These are phyloP conservation scores for Clarias laeviceps DNA, from an alignment of 2,797 vertebrate genomes.

Conservation along the genomic window DNA sequence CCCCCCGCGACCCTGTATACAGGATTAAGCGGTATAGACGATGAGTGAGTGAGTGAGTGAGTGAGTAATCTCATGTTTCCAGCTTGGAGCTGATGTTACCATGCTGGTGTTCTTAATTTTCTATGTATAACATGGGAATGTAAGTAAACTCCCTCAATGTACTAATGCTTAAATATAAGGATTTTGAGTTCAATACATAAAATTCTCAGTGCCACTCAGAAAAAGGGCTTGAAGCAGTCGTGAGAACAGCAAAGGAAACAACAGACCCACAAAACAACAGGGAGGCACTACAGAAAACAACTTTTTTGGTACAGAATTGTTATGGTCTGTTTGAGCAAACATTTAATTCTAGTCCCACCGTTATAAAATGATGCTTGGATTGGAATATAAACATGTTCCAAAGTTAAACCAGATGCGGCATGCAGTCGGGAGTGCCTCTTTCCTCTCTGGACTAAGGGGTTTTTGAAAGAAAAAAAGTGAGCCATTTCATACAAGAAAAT, in stretches of 20 bases:
- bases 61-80: background rate
- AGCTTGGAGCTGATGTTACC: background rate
- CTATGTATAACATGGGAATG: background rate
- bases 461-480: slow-evolving; percentile 49
- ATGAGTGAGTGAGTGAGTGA: no score
- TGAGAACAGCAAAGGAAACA: slow-evolving; percentile 39
- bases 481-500: slow-evolving; percentile 72
- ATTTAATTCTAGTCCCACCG: slow-evolving; percentile 77
- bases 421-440: slow-evolving; percentile 62
- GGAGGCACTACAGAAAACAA: slow-evolving; percentile 55
- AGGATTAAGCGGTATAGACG: no score
- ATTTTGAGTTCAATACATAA: background rate
- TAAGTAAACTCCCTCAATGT: background rate
- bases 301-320: slow-evolving; percentile 62
- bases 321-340: slow-evolving; percentile 73
- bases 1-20: no score
- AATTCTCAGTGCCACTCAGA: slow-evolving; percentile 4
- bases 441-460: slow-evolving; percentile 46
- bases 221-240: background rate
- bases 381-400: slow-evolving; percentile 77
- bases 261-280: slow-evolving; percentile 46
- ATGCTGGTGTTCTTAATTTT: background rate
- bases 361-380: slow-evolving; percentile 76
- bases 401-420: slow-evolving; percentile 83
- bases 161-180: background rate